Evolutionary conservation across 2,888 invertebrate genomes (phyloP).

Genomic region (Cataglyphis rosenhaueri): DNA sequence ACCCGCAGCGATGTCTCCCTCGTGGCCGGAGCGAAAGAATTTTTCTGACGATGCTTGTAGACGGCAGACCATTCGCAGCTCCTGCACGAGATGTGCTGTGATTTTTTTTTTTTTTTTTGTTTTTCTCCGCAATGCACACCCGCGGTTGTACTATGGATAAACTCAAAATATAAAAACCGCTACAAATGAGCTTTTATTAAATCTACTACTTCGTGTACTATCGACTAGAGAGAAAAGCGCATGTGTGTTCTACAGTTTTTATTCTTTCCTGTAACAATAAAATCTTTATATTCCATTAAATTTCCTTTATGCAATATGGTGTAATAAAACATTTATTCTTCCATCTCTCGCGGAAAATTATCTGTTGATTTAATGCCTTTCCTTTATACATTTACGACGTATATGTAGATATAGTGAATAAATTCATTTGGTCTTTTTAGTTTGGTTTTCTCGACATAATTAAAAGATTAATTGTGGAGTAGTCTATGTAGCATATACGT

Average conservation of each 20-base stretch:
- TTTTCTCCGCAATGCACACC: not conserved
- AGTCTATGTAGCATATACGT: not conserved
- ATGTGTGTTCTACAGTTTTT: not conserved
- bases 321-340: not conserved
- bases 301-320: not conserved
- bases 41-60: conserved; percentile 43
- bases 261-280: not conserved
- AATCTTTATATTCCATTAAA: conserved; percentile 1
- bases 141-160: not conserved
- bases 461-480: not conserved
- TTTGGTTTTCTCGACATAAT: not conserved
- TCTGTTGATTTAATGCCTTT: not conserved
- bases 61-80: conserved; percentile 47
- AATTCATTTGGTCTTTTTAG: not conserved
- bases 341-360: not conserved
- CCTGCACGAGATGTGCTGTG: conserved; percentile 41
- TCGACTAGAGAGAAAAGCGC: not conserved
- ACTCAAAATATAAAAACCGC: not conserved
- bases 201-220: not conserved
- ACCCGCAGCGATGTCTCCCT: conserved; percentile 49
- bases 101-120: conserved; percentile 1
- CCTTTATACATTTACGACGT: not conserved
- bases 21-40: conserved; percentile 50
- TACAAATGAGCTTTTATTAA: not conserved
- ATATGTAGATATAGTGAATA: not conserved